Evolutionary conservation across 2,113 vertebrate genomes (phyloP), one percentile per base, ranked within the genome.

Genomic region (Hucho hucho): DNA sequence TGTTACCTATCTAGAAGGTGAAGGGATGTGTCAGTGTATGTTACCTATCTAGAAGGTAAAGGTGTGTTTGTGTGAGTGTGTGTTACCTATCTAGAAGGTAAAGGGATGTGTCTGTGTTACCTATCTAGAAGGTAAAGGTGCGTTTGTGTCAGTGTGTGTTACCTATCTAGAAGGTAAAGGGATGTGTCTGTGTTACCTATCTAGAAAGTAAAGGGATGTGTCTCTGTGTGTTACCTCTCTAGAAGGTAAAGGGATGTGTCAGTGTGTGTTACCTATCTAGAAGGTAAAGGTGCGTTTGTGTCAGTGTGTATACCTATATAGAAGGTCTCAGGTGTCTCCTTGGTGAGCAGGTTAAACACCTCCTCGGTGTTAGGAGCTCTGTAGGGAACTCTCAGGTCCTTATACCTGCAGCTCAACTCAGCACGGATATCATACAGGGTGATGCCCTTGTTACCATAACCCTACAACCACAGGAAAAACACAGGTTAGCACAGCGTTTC

Each of bases 301-400:
- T 80, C 28, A 28, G 28, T 28, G 37, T 43, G 37, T 43, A 37
- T 93, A 98, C 98, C 98, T 18, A 99, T 99, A 82, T 99, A 99
- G 91, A 99, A 99, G 9, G 96, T 98, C 88, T 99, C 98, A 6
- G 98, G 98, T 0, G 98, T 99, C 89, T 99, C 98, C 91, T 98
- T 99, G 81, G 98, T 99, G 88, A 99, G 94, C 92, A 99, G 90
- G 76, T 99, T 98, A 88, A 99, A 99, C 85, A 98, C 94, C 76
- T 99, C 97, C 79, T 99, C 98, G 0, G 97, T 97, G 91, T 99
- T 99, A 49, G 97, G 93, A 70, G 96, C 93, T 75, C 97, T 94
- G 89, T 97, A 99, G 0, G 93, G 87, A 53, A 96, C 97, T 81
- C 98, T 90, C 65, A 99, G 93, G 87, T 99, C 98, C 92, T 99